Evolutionary conservation across 2,888 invertebrate genomes (phyloP).

Genomic region (Lapara coniferarum): DNA sequence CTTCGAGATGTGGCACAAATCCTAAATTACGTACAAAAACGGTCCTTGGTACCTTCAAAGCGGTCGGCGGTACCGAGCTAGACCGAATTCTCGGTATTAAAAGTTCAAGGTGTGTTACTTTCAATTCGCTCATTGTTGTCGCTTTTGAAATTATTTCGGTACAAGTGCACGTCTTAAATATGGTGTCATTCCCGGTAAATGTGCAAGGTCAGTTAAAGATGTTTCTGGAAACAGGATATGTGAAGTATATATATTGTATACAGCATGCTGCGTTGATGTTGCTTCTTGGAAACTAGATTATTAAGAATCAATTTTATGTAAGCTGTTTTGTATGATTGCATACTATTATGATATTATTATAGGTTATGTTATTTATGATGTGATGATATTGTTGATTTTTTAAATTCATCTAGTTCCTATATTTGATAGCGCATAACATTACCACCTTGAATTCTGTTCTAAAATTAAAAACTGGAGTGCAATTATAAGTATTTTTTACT

Average conservation of each 20-base stretch:
- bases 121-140: slow-evolving; percentile 46
- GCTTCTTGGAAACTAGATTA: no score
- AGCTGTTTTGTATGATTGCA: no score
- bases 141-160: slow-evolving; percentile 32
- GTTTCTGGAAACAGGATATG: background rate
- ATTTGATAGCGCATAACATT: no score
- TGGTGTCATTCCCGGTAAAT: slow-evolving; percentile 9
- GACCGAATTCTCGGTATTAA: slow-evolving; percentile 39
- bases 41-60: slow-evolving; percentile 26
- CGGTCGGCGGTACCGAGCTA: slow-evolving; percentile 23
- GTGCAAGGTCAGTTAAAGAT: background rate
- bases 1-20: background rate
- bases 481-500: no score
- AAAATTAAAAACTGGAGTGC: no score
- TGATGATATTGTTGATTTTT: no score
- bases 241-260: background rate
- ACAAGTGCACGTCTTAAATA: background rate
- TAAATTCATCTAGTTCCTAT: no score
- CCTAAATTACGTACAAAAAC: slow-evolving; percentile 15
- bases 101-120: slow-evolving; percentile 60
- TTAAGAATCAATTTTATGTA: no score
- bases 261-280: no score
- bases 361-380: no score
- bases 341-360: no score
- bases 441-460: no score